Percentiles rank a stretch among this genome's conserved stretches.
These are phyloP conservation scores for Montipora foliosa DNA, from an alignment of 64 coral and sea anemone genomes.

Conservation along the genomic window DNA sequence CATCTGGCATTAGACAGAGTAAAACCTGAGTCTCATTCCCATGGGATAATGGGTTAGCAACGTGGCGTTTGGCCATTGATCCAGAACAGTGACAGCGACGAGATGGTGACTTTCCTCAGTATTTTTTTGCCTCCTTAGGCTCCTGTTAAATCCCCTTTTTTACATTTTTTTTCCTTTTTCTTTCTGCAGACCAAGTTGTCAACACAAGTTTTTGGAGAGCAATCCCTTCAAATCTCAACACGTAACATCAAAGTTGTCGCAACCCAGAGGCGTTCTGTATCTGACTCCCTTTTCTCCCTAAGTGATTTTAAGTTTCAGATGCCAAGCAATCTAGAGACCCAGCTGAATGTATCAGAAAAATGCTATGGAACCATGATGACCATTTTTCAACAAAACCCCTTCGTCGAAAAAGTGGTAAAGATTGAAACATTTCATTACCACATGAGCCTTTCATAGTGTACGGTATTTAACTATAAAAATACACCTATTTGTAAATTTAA, in stretches of 20 bases:
- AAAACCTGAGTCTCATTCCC: no score
- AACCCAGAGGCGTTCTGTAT: constrained; percentile 2
- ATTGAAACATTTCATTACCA: neutral
- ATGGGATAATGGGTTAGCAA: no score
- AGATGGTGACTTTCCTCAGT: no score
- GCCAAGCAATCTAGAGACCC: constrained; percentile 33
- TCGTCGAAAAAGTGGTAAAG: constrained; percentile 28
- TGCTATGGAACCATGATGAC: constrained; percentile 49
- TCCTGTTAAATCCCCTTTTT: no score
- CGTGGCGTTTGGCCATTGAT: no score
- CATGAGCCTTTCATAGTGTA: no score
- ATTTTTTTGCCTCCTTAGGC: no score
- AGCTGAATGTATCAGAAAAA: neutral
- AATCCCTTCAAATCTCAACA: neutral
- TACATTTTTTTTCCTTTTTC: constrained; percentile 4
- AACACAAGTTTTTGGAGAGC: constrained; percentile 34
- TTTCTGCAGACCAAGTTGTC: constrained; percentile 38
- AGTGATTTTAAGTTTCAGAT: constrained; percentile 41
- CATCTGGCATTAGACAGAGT: no score
- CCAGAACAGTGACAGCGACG: no score
- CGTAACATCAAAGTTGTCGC: constrained; percentile 17
- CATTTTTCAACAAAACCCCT: constrained; percentile 57
- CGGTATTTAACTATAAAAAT: no score
- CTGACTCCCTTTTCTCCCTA: neutral
- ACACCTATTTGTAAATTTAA: no score